Conservation (phyloP, 2,797 vertebrate species). For the Falco biarmicus region DNA sequence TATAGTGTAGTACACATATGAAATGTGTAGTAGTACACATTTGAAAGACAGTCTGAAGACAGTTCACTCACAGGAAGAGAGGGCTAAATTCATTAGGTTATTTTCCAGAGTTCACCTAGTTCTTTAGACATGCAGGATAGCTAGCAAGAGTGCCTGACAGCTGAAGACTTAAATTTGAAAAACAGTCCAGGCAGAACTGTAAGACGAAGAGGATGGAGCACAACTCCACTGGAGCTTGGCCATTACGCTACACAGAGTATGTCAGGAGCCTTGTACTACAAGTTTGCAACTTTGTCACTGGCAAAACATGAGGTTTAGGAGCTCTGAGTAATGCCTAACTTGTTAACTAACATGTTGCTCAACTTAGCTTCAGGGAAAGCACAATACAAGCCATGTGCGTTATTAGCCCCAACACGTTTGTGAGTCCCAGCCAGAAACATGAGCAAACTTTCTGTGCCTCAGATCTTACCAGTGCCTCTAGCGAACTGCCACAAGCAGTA, state of each 20-base stretch:
- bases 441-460: background rate
- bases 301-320: background rate
- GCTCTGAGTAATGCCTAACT: slow-evolving; percentile 27
- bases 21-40: too few relatives aligned
- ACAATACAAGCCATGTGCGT: background rate
- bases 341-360: slow-evolving; percentile 22
- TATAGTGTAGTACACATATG: too few relatives aligned
- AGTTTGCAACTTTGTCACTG: slow-evolving; percentile 5
- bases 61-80: slow-evolving; percentile 5
- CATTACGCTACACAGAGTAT: background rate
- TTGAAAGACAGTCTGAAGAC: background rate
- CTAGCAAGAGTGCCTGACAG: background rate
- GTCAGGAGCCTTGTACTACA: background rate
- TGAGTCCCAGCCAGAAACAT: background rate
- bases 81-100: background rate
- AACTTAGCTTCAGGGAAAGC: slow-evolving; percentile 44
- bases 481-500: background rate
- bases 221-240: background rate
- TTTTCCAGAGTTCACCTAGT: slow-evolving; percentile 27
- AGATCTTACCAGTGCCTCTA: slow-evolving; percentile 12
- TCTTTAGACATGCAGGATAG: background rate
- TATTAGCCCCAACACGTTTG: slow-evolving; percentile 14
- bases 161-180: background rate
- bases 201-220: background rate
- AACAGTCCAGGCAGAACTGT: slow-evolving; percentile 2